phyloP scores from a whole-genome alignment of 92 coral and sea anemone genomes.

The Porites cylindrica region DNA sequence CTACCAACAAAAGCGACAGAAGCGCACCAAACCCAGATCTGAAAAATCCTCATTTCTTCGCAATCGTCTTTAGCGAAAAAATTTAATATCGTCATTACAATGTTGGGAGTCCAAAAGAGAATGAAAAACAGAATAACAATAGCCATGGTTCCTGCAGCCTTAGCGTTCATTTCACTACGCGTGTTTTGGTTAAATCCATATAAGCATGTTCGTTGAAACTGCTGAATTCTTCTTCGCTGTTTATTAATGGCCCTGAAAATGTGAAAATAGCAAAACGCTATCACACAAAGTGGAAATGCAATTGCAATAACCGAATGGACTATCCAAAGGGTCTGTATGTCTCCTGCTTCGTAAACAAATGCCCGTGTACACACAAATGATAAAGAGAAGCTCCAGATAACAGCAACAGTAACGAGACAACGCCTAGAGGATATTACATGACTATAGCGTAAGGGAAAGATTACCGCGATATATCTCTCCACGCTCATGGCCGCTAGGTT shows the following conservation, averaged over 20 bases:
- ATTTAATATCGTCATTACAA: slow-evolving; percentile 11
- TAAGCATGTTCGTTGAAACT: not conserved
- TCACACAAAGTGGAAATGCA: slow-evolving; percentile 50
- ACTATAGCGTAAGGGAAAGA: not conserved
- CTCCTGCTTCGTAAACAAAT: not conserved
- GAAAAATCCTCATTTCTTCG: not conserved
- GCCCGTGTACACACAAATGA: not conserved
- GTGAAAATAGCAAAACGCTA: slow-evolving; percentile 59
- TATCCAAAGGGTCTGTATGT: slow-evolving; percentile 35
- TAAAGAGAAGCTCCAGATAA: slow-evolving; percentile 19
- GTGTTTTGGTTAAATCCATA: not conserved
- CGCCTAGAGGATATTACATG: slow-evolving; percentile 13
- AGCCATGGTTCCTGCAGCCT: slow-evolving; percentile 16
- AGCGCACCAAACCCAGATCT: slow-evolving; percentile 25
- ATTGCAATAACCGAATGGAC: slow-evolving; percentile 46
- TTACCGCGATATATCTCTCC: slow-evolving; percentile 33
- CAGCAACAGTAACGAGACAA: not conserved
- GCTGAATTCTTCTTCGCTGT: slow-evolving; percentile 35
- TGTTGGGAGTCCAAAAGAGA: slow-evolving; percentile 23
- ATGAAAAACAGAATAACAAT: slow-evolving; percentile 12
- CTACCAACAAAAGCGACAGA: slow-evolving; percentile 8
- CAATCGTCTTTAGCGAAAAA: not conserved
- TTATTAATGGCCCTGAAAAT: slow-evolving; percentile 61
- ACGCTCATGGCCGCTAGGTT: slow-evolving; percentile 26
- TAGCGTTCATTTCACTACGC: not conserved